These are phyloP conservation scores for Rhagoletis zephyria DNA, from an alignment of 1,140 invertebrate species.

Conservation along the genomic window DNA sequence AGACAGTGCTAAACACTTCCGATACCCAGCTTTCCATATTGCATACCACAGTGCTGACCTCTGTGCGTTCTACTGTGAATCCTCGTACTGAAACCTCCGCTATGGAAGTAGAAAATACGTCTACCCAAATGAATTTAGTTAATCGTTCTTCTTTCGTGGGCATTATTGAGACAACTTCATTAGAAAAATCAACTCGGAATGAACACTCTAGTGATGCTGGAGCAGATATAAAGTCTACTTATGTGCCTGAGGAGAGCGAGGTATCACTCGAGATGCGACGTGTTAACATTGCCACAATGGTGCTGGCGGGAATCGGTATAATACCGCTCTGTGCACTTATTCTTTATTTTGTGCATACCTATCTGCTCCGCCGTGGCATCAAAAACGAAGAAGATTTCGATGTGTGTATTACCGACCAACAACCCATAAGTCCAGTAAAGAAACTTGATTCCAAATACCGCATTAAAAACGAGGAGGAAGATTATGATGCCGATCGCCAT, in stretches of 20 bases:
- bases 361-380: conserved; percentile 76
- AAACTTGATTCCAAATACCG: conserved; percentile 70
- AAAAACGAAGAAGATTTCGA: conserved; percentile 77
- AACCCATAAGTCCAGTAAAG: conserved; percentile 71
- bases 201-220: not conserved
- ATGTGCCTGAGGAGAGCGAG: conserved; percentile 69
- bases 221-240: conserved; percentile 70
- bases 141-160: not conserved
- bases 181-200: not conserved
- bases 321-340: conserved; percentile 77
- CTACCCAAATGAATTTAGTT: not conserved
- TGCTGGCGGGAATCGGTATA: conserved; percentile 77
- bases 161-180: conserved; percentile 54
- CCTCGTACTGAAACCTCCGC: conserved; percentile 60
- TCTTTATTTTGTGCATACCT: conserved; percentile 75
- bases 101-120: not conserved
- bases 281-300: conserved; percentile 76
- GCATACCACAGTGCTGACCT: conserved; percentile 65
- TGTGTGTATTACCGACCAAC: conserved; percentile 76
- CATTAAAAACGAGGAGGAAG: conserved; percentile 65
- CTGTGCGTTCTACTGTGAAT: conserved; percentile 67
- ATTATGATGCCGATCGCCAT: conserved; percentile 76
- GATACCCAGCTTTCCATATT: conserved; percentile 63
- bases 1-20: conserved; percentile 59
- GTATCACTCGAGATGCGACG: conserved; percentile 75